Evolutionary conservation across 2,797 vertebrate genomes (phyloP).

Genomic region (Vultur gryphus): DNA sequence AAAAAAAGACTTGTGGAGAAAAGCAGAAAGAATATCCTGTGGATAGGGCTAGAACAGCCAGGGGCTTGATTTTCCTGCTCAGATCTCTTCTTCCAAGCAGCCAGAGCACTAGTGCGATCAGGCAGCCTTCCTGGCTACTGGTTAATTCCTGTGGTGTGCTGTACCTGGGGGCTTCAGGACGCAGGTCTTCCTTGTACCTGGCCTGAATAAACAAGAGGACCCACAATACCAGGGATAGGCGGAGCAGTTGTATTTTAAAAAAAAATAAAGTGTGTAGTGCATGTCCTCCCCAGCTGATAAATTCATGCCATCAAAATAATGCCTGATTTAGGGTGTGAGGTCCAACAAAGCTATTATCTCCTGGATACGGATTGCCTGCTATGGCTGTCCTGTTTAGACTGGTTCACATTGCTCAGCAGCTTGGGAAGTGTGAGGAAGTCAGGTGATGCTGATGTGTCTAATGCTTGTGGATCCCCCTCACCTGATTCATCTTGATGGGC

Average conservation of each 20-base stretch:
- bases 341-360: neutral
- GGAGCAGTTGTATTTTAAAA: neutral
- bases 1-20: neutral
- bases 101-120: neutral
- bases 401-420: neutral
- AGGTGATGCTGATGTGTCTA: neutral
- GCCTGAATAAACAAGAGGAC: neutral
- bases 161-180: neutral
- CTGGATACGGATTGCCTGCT: neutral
- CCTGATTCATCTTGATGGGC: neutral
- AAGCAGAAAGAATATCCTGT: neutral
- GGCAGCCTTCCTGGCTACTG: neutral
- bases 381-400: neutral
- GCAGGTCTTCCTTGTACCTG: neutral
- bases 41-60: neutral
- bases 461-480: neutral
- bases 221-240: neutral
- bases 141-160: neutral
- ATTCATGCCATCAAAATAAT: neutral
- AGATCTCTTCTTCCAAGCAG: neutral
- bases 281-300: neutral
- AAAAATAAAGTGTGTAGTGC: neutral
- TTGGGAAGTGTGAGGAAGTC: neutral
- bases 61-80: neutral
- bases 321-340: neutral